A percentile compares a stretch with the other conserved stretches of the same genome.
Evolutionary conservation across 2,888 invertebrate genomes (phyloP).

Genomic region (Laspeyria flexula): DNA sequence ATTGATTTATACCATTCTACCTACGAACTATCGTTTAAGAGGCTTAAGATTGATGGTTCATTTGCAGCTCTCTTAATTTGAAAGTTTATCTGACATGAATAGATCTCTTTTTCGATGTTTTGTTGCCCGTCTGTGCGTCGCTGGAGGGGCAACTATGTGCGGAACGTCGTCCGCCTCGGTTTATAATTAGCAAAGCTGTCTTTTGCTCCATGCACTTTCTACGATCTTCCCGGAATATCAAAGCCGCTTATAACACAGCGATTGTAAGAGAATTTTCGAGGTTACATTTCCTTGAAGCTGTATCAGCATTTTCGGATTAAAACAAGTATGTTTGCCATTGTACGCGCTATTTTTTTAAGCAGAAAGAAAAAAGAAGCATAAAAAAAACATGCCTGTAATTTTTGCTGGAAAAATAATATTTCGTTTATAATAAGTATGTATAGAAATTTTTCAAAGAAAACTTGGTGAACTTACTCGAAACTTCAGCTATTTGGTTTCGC

Average conservation of each 20-base stretch:
- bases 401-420: no score
- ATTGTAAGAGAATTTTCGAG: constrained; percentile 7
- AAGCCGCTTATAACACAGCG: constrained; percentile 10
- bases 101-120: constrained; percentile 49
- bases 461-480: no score
- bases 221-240: constrained; percentile 55
- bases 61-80: constrained; percentile 43
- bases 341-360: no score
- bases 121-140: constrained; percentile 48
- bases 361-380: no score
- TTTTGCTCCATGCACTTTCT: constrained; percentile 59
- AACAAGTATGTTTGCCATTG: no score
- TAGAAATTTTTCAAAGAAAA: no score
- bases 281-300: background rate
- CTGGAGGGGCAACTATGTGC: constrained; percentile 52
- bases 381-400: no score
- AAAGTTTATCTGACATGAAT: constrained; percentile 51
- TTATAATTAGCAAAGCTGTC: constrained; percentile 70
- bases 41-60: constrained; percentile 44
- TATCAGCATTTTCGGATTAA: background rate
- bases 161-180: constrained; percentile 63
- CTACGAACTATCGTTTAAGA: constrained; percentile 34
- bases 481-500: background rate
- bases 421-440: no score
- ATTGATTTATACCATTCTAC: constrained; percentile 43